Conservation (phyloP, 2,113 vertebrate genomes). For the Antigone vipio region DNA sequence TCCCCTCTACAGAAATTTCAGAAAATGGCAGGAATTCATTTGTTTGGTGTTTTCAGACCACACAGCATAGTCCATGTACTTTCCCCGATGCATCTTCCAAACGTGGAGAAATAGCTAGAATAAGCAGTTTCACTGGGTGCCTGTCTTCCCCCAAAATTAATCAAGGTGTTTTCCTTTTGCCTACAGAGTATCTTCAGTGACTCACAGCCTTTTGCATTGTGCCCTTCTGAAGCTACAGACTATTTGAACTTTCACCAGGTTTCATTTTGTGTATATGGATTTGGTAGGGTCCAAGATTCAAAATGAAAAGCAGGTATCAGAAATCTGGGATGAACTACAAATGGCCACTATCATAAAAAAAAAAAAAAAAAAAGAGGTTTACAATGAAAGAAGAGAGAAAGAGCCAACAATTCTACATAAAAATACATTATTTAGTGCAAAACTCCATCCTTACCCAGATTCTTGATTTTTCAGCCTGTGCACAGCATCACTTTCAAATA, state of each 20-base stretch:
- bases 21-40: neutral
- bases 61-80: neutral
- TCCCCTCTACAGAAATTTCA: neutral
- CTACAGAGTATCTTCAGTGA: neutral
- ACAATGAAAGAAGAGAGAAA: neutral
- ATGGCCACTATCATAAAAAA: neutral
- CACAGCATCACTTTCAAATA: constrained; percentile 30
- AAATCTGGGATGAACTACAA: neutral
- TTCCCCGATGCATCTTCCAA: neutral
- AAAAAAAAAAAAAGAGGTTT: neutral
- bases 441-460: neutral
- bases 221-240: neutral
- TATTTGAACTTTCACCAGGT: neutral
- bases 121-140: neutral
- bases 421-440: constrained; percentile 25
- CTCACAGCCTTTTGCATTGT: neutral
- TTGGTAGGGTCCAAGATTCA: neutral
- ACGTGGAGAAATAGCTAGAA: neutral
- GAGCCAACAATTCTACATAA: neutral
- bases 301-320: neutral
- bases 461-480: constrained; percentile 15
- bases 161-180: neutral
- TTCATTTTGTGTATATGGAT: neutral
- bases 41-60: neutral
- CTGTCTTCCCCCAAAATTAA: neutral